phyloP scores from a whole-genome alignment of 2,888 invertebrate species.

The Spilosoma lubricipeda region DNA sequence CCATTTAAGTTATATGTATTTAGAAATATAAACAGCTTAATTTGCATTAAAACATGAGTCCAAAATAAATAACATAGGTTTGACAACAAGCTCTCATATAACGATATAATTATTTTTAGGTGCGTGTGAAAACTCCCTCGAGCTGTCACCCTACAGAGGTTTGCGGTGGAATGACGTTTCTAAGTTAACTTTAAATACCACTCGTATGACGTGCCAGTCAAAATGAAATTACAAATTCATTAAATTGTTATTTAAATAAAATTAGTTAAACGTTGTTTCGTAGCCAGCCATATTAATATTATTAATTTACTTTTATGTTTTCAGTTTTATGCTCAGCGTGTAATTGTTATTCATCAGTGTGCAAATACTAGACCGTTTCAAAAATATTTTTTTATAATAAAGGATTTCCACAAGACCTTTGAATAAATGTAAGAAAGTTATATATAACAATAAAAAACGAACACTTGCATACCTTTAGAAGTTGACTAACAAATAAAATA shows the following conservation, averaged over 20 bases:
- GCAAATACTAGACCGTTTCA: not conserved
- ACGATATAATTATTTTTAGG: not conserved
- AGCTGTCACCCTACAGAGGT: not conserved
- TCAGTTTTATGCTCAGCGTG: not conserved
- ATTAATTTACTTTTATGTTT: not conserved
- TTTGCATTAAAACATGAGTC: not conserved
- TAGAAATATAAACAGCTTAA: not conserved
- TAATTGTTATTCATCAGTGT: too few species aligned
- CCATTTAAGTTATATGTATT: not conserved
- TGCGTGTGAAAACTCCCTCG: not conserved
- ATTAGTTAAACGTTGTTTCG: too few species aligned
- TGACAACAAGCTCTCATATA: too few species aligned
- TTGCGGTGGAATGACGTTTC: not conserved
- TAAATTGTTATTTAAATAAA: too few species aligned
- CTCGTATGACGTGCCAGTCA: not conserved
- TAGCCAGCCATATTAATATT: too few species aligned
- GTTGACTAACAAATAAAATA: not conserved
- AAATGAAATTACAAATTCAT: not conserved
- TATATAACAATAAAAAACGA: not conserved
- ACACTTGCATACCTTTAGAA: not conserved
- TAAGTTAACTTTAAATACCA: not conserved
- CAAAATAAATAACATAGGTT: too few species aligned
- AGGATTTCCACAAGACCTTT: not conserved
- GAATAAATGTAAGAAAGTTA: not conserved
- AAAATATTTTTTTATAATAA: not conserved